Base-by-base conservation (phyloP, 2,113 vertebrate species). In the Campylomormyrus tamandua region DNA sequence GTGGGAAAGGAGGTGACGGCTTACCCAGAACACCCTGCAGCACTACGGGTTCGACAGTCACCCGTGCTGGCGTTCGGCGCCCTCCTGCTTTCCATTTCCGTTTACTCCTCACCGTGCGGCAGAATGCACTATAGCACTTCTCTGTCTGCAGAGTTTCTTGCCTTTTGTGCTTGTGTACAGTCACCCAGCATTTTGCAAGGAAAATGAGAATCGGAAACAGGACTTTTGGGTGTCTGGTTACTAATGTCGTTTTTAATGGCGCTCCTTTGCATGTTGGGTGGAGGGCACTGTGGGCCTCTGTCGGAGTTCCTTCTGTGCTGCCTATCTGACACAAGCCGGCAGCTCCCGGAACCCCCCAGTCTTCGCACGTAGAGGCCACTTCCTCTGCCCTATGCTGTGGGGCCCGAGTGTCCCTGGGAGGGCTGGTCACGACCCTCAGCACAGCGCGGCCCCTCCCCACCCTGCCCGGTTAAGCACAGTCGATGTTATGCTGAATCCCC, bases 371-470 rank as follows among this genome's bases (percentile, higher is more conserved):
- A 70, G 27, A 74, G 27, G 91, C 17, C 46, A 2, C 35, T 86
- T 86, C n/a, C 24, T 45, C 77, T 42, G 2, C 24, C n/a, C 53
- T 83, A 48, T 52, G 91, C 93, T 92, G 50, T 27, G 7, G 62
- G 62, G 2, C 10, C 62, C 21, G 2, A 83, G 9, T 42, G 80
- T n/a, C 58, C 58, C 58, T 3, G n/a, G 58, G 58, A 27, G 31
- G 70, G 70, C 70, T 77, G 70, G 31, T 35, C 17, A 42, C 1
- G 17, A 4, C 35, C 56, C 56, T 2, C 21, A n/a, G 56, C 0
- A n/a, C 56, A 58, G 21, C 0, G 19, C 53, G 2, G 6, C 53
- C 5, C 5, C 50, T 52, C 70, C n/a, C 11, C 35, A 39, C 74
- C 31, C 35, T 2, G 31, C 35, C 13, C 17, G 6, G 17, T 42